phyloP scores from a whole-genome alignment of 2,888 invertebrate species.

The Eulithis prunata region DNA sequence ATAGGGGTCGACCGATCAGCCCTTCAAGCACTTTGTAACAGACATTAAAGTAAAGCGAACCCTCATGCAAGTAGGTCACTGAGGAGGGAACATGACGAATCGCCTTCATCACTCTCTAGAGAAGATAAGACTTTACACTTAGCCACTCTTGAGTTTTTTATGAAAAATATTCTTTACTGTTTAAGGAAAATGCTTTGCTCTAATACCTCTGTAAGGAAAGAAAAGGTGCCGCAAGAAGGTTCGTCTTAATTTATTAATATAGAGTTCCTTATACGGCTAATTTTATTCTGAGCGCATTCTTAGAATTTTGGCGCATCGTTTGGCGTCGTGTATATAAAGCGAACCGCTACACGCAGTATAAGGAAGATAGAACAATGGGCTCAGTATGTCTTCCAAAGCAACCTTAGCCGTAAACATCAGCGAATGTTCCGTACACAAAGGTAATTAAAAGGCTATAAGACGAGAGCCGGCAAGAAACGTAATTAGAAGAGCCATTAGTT shows the following conservation, averaged over 20 bases:
- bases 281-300: conserved; percentile 73
- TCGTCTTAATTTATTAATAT: conserved; percentile 57
- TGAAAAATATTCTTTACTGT: conserved; percentile 55
- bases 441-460: conserved; percentile 79
- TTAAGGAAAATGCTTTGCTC: conserved; percentile 32
- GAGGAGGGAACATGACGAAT: conserved; percentile 74
- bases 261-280: conserved; percentile 63
- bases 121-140: conserved; percentile 69
- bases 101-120: conserved; percentile 69
- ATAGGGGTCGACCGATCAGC: conserved; percentile 54
- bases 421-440: conserved; percentile 71
- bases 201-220: conserved; percentile 24
- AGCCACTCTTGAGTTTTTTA: conserved; percentile 55
- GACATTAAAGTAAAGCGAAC: conserved; percentile 57
- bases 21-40: conserved; percentile 53
- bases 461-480: conserved; percentile 54
- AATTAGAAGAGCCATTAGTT: conserved; percentile 57
- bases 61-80: conserved; percentile 70
- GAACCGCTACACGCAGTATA: conserved; percentile 77
- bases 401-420: conserved; percentile 71
- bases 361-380: conserved; percentile 74
- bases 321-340: conserved; percentile 66
- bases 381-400: conserved; percentile 70
- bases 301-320: conserved; percentile 69
- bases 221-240: conserved; percentile 40